A percentile compares a stretch with the other conserved stretches of the same genome.
These are phyloP conservation scores for Lacanobia oleracea DNA, from an alignment of 2,888 invertebrate genomes.

Conservation along the genomic window DNA sequence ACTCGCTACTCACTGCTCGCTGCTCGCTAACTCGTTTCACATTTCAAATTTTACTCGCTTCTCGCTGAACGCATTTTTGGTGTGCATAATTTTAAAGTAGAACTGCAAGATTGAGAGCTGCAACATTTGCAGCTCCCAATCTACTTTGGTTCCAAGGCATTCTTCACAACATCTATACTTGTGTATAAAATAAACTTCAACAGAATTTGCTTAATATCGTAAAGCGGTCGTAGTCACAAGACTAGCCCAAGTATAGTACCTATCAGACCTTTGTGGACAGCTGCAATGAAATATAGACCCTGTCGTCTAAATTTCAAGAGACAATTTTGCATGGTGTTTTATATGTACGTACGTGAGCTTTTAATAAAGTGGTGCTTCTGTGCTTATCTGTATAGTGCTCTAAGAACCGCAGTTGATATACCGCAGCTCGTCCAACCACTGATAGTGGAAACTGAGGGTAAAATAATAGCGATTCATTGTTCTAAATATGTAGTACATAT, in stretches of 20 bases:
- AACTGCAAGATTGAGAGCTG: too few species aligned
- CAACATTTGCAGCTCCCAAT: too few species aligned
- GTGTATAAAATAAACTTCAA: slow-evolving; percentile 14
- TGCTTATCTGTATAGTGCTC: slow-evolving; percentile 38
- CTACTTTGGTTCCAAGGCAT: not conserved
- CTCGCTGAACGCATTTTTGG: too few species aligned
- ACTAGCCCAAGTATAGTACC: slow-evolving; percentile 7
- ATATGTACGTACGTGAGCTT: slow-evolving; percentile 18
- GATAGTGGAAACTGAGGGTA: slow-evolving; percentile 48
- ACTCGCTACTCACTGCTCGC: too few species aligned
- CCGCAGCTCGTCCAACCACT: slow-evolving; percentile 51
- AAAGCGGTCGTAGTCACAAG: slow-evolving; percentile 24
- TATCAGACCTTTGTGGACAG: not conserved
- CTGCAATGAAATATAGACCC: slow-evolving; percentile 1
- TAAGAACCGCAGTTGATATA: slow-evolving; percentile 59
- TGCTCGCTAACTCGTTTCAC: too few species aligned
- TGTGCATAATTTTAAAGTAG: too few species aligned
- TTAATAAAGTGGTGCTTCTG: slow-evolving; percentile 51
- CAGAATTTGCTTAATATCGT: slow-evolving; percentile 13
- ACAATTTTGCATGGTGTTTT: not conserved
- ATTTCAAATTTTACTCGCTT: too few species aligned
- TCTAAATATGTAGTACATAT: slow-evolving; percentile 52
- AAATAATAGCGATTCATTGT: slow-evolving; percentile 61
- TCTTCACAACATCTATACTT: not conserved
- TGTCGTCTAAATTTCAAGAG: not conserved